Percentiles rank a stretch among this genome's conserved stretches.
Evolutionary conservation across 2,888 invertebrate genomes (phyloP).

Genomic region (Tinea pellionella): DNA sequence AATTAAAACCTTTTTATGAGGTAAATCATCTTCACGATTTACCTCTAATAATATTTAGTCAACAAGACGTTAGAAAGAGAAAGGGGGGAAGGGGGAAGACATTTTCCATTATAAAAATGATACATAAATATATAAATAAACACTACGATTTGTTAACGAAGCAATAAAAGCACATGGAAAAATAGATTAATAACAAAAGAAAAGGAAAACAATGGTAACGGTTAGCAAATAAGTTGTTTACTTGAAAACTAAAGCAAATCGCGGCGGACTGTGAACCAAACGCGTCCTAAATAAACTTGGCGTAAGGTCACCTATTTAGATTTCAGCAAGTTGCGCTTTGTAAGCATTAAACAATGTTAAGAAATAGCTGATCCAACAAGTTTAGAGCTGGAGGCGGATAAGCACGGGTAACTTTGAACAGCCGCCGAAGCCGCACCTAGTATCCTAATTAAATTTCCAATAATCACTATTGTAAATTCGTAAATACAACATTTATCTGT

Average conservation of each 20-base stretch:
- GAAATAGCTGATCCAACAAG: conserved; percentile 13
- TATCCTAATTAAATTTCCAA: conserved; percentile 51
- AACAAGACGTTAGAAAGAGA: too few relatives aligned
- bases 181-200: not conserved
- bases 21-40: too few relatives aligned
- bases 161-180: not conserved
- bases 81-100: too few relatives aligned
- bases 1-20: too few relatives aligned
- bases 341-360: conserved; percentile 10
- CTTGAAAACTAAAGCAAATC: conserved; percentile 27
- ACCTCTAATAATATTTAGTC: too few relatives aligned
- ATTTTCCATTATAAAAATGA: not conserved
- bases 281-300: conserved; percentile 8
- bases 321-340: conserved; percentile 12
- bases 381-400: conserved; percentile 7
- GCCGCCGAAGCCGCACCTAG: conserved; percentile 15
- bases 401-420: not conserved
- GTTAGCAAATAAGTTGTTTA: conserved; percentile 23
- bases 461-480: conserved; percentile 15
- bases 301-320: conserved; percentile 11
- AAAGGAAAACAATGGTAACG: not conserved
- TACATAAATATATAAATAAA: not conserved
- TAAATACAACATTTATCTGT: not conserved
- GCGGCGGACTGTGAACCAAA: conserved; percentile 19
- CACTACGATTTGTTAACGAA: not conserved